Conservation (phyloP, 2,113 vertebrate species). For the Montifringilla adamsi region DNA sequence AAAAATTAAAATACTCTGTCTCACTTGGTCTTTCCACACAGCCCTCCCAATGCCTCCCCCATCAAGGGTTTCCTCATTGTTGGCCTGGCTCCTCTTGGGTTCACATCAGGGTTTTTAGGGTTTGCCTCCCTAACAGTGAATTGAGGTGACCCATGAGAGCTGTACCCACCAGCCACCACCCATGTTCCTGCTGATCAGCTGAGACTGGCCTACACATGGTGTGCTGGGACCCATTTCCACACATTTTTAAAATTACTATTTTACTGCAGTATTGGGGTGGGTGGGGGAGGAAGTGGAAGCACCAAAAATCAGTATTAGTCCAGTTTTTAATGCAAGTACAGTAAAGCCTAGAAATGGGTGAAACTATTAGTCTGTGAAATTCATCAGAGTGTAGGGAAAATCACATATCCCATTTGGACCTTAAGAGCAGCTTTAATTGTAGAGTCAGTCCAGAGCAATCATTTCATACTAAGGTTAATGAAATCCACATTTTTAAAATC, state of each 20-base stretch:
- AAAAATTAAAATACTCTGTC: background rate
- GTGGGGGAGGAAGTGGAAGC: background rate
- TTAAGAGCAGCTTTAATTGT: background rate
- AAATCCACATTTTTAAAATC: background rate
- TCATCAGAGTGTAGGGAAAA: background rate
- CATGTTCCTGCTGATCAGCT: background rate
- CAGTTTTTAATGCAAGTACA: background rate
- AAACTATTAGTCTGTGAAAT: background rate
- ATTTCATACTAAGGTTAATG: background rate
- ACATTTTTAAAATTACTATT: background rate
- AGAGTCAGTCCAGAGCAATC: background rate
- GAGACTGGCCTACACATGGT: background rate
- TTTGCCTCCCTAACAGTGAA: background rate
- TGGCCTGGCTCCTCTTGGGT: background rate
- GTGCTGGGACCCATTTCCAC: background rate
- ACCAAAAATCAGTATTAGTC: background rate
- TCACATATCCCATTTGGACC: background rate
- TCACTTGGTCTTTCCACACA: background rate
- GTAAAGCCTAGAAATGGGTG: background rate
- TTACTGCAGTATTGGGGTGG: background rate
- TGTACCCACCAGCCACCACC: background rate
- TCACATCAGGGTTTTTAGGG: background rate
- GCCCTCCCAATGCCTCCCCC: rapidly evolving
- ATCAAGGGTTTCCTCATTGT: background rate
- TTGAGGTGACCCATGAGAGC: background rate